Evolutionary conservation across 2,113 vertebrate genomes (phyloP), one percentile per base, ranked within the genome.

Genomic region (Sorex fumeus): DNA sequence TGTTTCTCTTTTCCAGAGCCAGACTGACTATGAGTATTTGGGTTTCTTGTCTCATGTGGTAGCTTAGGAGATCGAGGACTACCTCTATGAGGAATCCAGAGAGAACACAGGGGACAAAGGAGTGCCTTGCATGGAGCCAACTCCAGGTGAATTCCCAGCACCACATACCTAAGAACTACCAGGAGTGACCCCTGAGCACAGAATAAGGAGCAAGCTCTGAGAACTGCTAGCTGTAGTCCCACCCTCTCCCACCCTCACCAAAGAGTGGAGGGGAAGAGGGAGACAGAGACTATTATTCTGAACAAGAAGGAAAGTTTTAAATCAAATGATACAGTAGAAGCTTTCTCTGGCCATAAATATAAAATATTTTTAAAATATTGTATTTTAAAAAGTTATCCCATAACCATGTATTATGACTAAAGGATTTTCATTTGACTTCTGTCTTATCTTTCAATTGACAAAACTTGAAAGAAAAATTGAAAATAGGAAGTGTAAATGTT

Each of bases 391-490:
- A 50, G 47, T 50, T 50, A 50, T 50, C 47, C 47, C 9, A 13
- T 50, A 50, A 50, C 13, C 36, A 40, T 7, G 30, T 93, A 5
- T 57, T 80, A 16, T 32, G 27, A 91, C 15, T 87, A 93, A 69
- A 72, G 4, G 25, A 91, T 77, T 79, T 79, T 27, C 34, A 76
- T 36, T 77, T 94, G 23, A 50, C 9, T 4, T 69, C 15, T 85
- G 27, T 78, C 27, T 30, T 88, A 23, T n/a, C 0, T 95, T 64
- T 87, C 3, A 91, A 28, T 53, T 93, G n/a, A 69, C n/a, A 90
- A 87, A 84, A 77, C 32, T 69, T 93, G 21, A 8, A 87, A 93
- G 13, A 85, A 75, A n/a, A 76, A 77, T 77, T 64, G 30, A 89
- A 15, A 91, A 84, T 19, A 78, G 47, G 75, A 83, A 77, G 4